phyloP scores from a whole-genome alignment of 2,888 invertebrate species.

The Ellobium chinense region DNA sequence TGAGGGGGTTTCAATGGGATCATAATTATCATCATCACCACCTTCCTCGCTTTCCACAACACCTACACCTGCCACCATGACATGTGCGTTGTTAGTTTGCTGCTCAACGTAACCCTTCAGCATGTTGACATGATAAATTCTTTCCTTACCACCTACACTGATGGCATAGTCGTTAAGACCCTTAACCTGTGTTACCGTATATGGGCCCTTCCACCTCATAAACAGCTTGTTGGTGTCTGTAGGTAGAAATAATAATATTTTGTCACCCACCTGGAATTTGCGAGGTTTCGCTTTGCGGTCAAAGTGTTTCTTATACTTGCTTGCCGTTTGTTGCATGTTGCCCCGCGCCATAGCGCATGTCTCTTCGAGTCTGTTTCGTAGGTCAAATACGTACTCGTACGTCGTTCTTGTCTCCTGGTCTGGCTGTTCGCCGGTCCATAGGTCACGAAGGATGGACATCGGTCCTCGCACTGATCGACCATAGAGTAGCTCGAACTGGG shows the following conservation, averaged over 20 bases:
- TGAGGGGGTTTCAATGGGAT: background rate
- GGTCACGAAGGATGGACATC: slow-evolving; percentile 31
- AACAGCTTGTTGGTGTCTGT: slow-evolving; percentile 49
- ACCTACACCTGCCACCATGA: background rate
- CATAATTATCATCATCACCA: background rate
- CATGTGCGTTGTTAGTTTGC: too few relatives aligned
- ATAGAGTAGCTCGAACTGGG: slow-evolving; percentile 49
- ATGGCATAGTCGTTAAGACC: too few relatives aligned
- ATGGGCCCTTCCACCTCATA: slow-evolving; percentile 53
- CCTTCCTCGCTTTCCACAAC: background rate
- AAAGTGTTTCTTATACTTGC: background rate
- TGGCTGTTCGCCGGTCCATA: slow-evolving; percentile 41
- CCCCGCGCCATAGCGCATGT: background rate
- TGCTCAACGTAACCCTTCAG: background rate
- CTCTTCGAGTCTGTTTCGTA: background rate
- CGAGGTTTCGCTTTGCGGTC: background rate
- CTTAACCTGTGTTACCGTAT: background rate
- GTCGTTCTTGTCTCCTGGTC: slow-evolving; percentile 11
- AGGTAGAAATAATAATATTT: slow-evolving; percentile 51
- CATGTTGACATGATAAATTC: background rate
- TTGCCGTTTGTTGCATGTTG: background rate
- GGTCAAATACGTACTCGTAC: slow-evolving; percentile 3
- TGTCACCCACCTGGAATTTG: slow-evolving; percentile 41
- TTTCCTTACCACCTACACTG: too few relatives aligned
- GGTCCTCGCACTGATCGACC: slow-evolving; percentile 42